Base-by-base conservation (phyloP, 2,888 invertebrate genomes). In the Fragum sueziense region DNA sequence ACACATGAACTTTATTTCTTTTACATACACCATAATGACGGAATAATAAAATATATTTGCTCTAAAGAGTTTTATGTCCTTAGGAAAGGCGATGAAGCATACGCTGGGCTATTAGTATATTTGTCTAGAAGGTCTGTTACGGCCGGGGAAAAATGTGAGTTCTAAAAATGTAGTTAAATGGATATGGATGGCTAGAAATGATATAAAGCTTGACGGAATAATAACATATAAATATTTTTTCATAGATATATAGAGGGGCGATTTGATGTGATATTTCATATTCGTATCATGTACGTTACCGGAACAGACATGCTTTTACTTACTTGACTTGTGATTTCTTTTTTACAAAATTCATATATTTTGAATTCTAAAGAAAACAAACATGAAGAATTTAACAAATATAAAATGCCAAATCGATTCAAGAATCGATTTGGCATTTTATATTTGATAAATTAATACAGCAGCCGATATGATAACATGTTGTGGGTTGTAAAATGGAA, bases 141-240 rank as follows among this genome's bases (percentile, higher is more conserved):
- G 84, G 72, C 76, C 77, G 77, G 37, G n/a, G 77, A 74, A 79
- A 80, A 79, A 81, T 79, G 71, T 76, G 73, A 70, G 84, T 81
- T 79, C 84, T 84, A 81, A 84, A 84, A 80, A 69, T 52, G 84
- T 67, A 70, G 74, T 84, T 73, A 84, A 84, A 79, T 37, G 73
- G 77, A 76, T 80, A 84, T 80, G 83, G 80, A 78, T 80, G 83
- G 78, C 71, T 84, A 80, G 69, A 79, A 78, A 78, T 78, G 80
- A 84, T 78, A 68, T 77, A 78, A 74, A 76, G 80, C 83, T 80
- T 78, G 78, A 78, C 83, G 78, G 83, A 70, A 80, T 73, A 71
- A 65, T 78, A 73, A 74, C 80, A 76, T 59, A 80, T 65, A 65
- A n/a, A 41, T 57, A 41, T 41, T 62, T 65, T 79, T 82, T 75